A percentile compares a stretch with the other conserved stretches of the same genome.
phyloP scores from a whole-genome alignment of 2,888 invertebrate genomes.

The Trachelus iudaicus region DNA sequence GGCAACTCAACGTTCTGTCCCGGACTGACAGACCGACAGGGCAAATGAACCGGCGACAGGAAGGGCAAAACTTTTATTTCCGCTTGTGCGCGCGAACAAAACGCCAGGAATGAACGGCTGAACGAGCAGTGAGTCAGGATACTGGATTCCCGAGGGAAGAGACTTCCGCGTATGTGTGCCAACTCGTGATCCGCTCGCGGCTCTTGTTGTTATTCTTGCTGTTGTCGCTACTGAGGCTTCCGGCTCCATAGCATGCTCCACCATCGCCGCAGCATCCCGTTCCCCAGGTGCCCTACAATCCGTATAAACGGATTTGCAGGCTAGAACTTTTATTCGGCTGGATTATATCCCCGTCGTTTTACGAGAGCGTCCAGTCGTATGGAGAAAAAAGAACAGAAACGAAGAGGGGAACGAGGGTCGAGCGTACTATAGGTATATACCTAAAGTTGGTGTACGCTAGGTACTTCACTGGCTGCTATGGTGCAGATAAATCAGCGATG shows the following conservation, averaged over 20 bases:
- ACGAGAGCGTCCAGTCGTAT: not conserved
- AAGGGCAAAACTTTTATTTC: slow-evolving; percentile 4
- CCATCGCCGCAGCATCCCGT: not conserved
- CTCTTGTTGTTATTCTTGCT: not conserved
- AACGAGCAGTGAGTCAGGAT: not conserved
- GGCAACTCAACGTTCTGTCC: not conserved
- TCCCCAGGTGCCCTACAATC: not conserved
- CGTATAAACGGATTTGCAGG: not conserved
- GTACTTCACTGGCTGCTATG: not conserved
- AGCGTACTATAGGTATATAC: not conserved
- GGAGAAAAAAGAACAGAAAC: not conserved
- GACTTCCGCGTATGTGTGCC: not conserved
- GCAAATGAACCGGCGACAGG: not conserved
- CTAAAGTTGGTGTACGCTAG: not conserved
- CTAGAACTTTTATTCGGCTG: not conserved
- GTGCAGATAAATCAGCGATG: slow-evolving; percentile 26
- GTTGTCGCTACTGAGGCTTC: not conserved
- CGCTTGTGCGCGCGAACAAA: not conserved
- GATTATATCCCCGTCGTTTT: not conserved
- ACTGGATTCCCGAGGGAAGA: not conserved
- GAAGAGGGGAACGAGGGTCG: not conserved
- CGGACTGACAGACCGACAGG: not conserved
- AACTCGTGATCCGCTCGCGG: not conserved
- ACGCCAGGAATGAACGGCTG: not conserved
- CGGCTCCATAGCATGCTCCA: not conserved